Conservation (phyloP, 2,888 invertebrate genomes). For the Agonopterix heracliana region DNA sequence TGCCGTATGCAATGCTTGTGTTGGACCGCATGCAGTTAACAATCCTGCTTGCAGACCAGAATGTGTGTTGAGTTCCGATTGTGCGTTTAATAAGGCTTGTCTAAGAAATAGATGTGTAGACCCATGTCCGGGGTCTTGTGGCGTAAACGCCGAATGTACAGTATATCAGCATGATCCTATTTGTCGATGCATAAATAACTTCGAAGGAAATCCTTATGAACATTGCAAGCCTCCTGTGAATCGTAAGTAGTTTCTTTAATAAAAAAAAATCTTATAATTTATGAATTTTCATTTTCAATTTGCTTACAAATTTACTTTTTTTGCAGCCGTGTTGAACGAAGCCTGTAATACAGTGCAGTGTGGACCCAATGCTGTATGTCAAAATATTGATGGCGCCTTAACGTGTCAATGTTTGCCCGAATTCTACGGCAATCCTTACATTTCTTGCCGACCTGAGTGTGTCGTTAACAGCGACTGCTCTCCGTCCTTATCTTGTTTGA, state of each 20-base stretch:
- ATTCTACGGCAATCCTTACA: slow-evolving; percentile 87
- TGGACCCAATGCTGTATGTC: slow-evolving; percentile 83
- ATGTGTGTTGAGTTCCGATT: slow-evolving; percentile 88
- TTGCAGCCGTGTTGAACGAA: slow-evolving; percentile 61
- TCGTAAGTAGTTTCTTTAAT: slow-evolving; percentile 54
- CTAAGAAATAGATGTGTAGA: slow-evolving; percentile 83
- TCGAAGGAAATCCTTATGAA: slow-evolving; percentile 86
- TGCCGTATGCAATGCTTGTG: slow-evolving; percentile 87
- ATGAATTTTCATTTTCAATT: background rate
- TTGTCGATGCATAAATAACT: slow-evolving; percentile 81
- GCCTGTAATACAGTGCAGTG: slow-evolving; percentile 84
- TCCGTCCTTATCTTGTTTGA: slow-evolving; percentile 82
- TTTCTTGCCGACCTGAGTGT: slow-evolving; percentile 87
- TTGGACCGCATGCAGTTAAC: slow-evolving; percentile 79
- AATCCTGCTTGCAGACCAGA: slow-evolving; percentile 88
- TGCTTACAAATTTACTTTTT: background rate
- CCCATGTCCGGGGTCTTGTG: slow-evolving; percentile 88
- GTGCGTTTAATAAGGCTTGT: slow-evolving; percentile 86
- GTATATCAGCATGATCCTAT: slow-evolving; percentile 84
- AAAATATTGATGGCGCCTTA: slow-evolving; percentile 78
- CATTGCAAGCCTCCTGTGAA: slow-evolving; percentile 78
- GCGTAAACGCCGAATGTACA: slow-evolving; percentile 82
- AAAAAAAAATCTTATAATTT: slow-evolving; percentile 3
- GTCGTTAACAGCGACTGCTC: slow-evolving; percentile 88
- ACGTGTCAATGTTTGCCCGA: slow-evolving; percentile 83